phyloP scores from a whole-genome alignment of 1,140 invertebrate species.

The Monochamus saltuarius region DNA sequence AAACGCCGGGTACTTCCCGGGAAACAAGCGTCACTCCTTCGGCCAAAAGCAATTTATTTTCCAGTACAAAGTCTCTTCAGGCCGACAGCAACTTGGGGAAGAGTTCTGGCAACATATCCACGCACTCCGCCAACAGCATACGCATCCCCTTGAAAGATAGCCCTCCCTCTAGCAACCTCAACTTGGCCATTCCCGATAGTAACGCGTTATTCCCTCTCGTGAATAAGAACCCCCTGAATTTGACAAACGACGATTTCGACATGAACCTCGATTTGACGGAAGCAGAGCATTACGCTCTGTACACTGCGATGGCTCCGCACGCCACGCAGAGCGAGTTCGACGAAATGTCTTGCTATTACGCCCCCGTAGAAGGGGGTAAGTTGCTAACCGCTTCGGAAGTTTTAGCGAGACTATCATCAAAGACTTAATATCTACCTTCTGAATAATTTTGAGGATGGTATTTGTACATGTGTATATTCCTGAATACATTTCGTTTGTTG shows the following conservation, averaged over 20 bases:
- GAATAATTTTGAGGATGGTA: not conserved
- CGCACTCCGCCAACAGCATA: constrained; percentile 51
- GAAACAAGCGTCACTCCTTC: constrained; percentile 37
- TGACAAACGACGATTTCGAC: constrained; percentile 35
- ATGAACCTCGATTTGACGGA: constrained; percentile 69
- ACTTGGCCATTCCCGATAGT: constrained; percentile 1
- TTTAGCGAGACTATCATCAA: constrained; percentile 30
- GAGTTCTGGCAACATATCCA: constrained; percentile 38
- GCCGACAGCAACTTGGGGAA: constrained; percentile 13
- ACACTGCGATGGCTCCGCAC: constrained; percentile 78
- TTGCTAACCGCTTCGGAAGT: constrained; percentile 52
- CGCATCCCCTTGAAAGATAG: constrained; percentile 64
- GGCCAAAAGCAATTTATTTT: constrained; percentile 2
- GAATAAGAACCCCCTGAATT: not conserved
- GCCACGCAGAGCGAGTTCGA: constrained; percentile 84
- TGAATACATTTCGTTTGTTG: not conserved
- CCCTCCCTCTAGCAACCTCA: constrained; percentile 23
- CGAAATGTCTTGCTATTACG: constrained; percentile 83
- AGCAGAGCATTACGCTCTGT: constrained; percentile 82
- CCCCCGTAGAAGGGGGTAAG: constrained; percentile 75
- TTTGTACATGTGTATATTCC: not conserved
- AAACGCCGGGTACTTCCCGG: constrained; percentile 34
- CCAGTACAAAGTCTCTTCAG: constrained; percentile 12
- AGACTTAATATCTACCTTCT: constrained; percentile 35
- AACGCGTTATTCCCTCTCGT: not conserved